Percentiles rank a stretch among this genome's conserved stretches.
Conservation (phyloP, 2,888 invertebrate genomes). For the Archips xylosteana region DNA sequence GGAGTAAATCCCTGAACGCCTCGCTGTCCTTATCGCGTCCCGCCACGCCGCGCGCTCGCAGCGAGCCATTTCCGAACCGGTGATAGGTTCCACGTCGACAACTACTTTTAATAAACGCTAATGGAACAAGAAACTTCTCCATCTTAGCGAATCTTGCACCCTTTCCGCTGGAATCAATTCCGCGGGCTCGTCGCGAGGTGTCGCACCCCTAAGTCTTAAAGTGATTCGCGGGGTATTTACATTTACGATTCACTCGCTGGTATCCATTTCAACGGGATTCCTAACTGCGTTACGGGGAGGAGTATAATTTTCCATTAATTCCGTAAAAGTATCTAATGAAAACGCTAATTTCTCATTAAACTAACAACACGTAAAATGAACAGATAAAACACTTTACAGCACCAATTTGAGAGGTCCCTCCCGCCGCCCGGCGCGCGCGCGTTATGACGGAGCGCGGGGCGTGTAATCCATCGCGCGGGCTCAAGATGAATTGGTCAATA, state of each 20-base stretch:
- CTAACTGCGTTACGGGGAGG: constrained; percentile 32
- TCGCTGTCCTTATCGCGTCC: neutral
- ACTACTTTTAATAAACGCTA: constrained; percentile 35
- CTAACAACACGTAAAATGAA: constrained; percentile 43
- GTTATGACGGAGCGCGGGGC: constrained; percentile 2
- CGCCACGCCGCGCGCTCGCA: neutral
- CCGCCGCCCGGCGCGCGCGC: neutral
- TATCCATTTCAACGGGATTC: constrained; percentile 16
- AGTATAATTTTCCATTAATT: constrained; percentile 40
- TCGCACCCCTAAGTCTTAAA: neutral
- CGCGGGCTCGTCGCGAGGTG: neutral
- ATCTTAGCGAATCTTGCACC: neutral
- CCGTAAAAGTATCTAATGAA: constrained; percentile 42
- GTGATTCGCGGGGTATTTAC: constrained; percentile 14
- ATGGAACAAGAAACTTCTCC: constrained; percentile 27
- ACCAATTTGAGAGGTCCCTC: constrained; percentile 17
- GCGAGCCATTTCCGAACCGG: constrained; percentile 16
- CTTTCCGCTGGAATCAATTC: constrained; percentile 21
- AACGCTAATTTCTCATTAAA: constrained; percentile 44
- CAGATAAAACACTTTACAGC: constrained; percentile 42
- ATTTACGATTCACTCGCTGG: constrained; percentile 27
- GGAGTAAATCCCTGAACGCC: constrained; percentile 6
- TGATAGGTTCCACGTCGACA: constrained; percentile 27
- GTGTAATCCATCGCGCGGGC: constrained; percentile 15
- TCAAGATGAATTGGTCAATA: constrained; percentile 37